Conservation (phyloP, 2,888 invertebrate species). For the Micropterix aruncella region DNA sequence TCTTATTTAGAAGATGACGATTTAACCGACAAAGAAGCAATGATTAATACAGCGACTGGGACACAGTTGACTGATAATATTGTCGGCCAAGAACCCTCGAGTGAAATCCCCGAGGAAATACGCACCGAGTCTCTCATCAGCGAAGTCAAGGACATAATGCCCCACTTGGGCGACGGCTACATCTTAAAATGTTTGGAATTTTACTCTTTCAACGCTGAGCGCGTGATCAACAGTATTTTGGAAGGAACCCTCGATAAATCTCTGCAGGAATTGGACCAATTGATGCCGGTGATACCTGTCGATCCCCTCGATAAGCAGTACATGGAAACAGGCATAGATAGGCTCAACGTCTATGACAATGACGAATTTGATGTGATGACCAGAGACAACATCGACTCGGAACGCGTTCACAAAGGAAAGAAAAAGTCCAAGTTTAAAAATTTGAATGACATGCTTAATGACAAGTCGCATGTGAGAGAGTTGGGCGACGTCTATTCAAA, state of each 20-base stretch:
- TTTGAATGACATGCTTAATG: constrained; percentile 50
- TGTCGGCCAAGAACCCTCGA: background rate
- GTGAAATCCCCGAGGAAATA: constrained; percentile 28
- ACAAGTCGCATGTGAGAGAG: constrained; percentile 44
- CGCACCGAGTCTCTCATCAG: constrained; percentile 38
- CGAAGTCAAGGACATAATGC: constrained; percentile 62
- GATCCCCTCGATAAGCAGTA: constrained; percentile 40
- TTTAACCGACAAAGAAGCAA: background rate
- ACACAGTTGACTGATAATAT: constrained; percentile 1
- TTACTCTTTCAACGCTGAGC: constrained; percentile 59
- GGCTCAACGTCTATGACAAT: constrained; percentile 57
- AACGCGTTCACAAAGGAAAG: constrained; percentile 37
- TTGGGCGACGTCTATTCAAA: constrained; percentile 41
- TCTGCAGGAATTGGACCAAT: constrained; percentile 25
- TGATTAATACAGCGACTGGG: background rate
- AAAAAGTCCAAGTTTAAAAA: constrained; percentile 46
- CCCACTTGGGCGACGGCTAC: constrained; percentile 67
- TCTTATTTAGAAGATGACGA: constrained; percentile 27
- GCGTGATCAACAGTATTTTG: constrained; percentile 70
- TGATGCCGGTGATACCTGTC: constrained; percentile 47
- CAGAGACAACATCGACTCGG: constrained; percentile 36
- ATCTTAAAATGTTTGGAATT: constrained; percentile 61
- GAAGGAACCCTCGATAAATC: constrained; percentile 38
- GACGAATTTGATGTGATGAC: constrained; percentile 69
- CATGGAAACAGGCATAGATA: constrained; percentile 38